Percentiles rank a stretch among this genome's conserved stretches.
phyloP scores from a whole-genome alignment of 2,888 invertebrate genomes.

The Anoncus sp. region DNA sequence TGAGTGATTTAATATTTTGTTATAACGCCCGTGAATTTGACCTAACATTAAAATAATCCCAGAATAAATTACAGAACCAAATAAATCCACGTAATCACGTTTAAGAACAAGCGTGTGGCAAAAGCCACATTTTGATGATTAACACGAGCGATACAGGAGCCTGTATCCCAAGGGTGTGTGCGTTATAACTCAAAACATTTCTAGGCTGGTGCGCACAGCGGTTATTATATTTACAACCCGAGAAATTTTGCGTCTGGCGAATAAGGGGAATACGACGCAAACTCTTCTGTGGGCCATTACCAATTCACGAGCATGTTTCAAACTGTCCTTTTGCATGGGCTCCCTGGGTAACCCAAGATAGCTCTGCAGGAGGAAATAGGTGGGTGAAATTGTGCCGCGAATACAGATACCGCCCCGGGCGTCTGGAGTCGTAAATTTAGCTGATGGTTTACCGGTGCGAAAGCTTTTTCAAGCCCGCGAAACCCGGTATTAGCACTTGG shows the following conservation, averaged over 20 bases:
- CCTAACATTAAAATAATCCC: too few species aligned
- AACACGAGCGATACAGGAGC: not conserved
- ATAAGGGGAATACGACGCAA: not conserved
- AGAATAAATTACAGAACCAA: not conserved
- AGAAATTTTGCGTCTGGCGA: slow-evolving; percentile 26
- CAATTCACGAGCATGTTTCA: slow-evolving; percentile 6
- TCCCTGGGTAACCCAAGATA: not conserved
- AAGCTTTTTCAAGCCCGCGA: slow-evolving; percentile 19
- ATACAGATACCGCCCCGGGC: slow-evolving; percentile 40
- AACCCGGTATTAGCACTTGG: slow-evolving; percentile 15
- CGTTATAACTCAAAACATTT: slow-evolving; percentile 29
- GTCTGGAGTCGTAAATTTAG: slow-evolving; percentile 51
- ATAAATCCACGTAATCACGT: not conserved
- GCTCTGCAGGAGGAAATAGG: slow-evolving; percentile 27
- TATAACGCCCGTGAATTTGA: too few species aligned
- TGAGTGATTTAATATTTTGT: too few species aligned
- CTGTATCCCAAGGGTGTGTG: not conserved
- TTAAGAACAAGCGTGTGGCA: not conserved
- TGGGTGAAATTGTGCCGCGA: slow-evolving; percentile 53
- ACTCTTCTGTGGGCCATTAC: not conserved
- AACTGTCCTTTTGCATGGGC: slow-evolving; percentile 7
- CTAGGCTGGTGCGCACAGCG: slow-evolving; percentile 5
- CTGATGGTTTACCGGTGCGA: slow-evolving; percentile 13
- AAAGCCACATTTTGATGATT: slow-evolving; percentile 18
- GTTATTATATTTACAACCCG: slow-evolving; percentile 18